Percentiles rank a stretch among this genome's conserved stretches.
Conservation (phyloP, 2,797 vertebrate species). For the Avahi laniger region DNA sequence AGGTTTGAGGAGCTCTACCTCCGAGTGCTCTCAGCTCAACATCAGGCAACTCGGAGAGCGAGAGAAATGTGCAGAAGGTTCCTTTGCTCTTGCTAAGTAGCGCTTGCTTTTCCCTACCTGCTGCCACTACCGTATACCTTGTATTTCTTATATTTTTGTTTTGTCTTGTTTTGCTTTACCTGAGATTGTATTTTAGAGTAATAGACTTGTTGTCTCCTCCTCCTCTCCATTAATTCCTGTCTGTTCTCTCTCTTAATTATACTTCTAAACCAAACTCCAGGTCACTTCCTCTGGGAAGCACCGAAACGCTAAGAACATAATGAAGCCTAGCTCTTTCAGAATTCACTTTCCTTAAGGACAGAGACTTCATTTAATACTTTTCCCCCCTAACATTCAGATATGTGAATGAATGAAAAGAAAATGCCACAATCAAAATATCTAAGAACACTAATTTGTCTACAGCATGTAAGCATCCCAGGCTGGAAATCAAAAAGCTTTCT, state of each 20-base stretch:
- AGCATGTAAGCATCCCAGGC: too few species aligned
- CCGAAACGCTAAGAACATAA: neutral
- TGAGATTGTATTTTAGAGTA: neutral
- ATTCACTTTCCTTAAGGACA: neutral
- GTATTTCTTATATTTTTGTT: neutral
- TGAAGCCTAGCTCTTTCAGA: neutral
- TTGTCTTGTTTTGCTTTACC: neutral
- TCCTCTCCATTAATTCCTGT: neutral
- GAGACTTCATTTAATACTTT: neutral
- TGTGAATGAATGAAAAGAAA: neutral
- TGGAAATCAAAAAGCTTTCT: neutral
- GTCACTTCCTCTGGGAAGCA: neutral
- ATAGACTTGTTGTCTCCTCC: neutral
- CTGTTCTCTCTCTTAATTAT: neutral
- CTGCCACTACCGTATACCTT: neutral
- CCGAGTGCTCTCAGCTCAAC: rapidly evolving
- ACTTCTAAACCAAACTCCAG: neutral
- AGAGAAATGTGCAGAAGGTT: neutral
- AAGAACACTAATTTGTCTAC: neutral
- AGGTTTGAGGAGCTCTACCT: neutral
- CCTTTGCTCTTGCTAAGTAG: neutral
- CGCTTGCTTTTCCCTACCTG: neutral
- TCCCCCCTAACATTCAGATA: neutral
- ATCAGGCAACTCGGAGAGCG: rapidly evolving
- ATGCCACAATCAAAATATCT: neutral